Evolutionary conservation across 2,113 vertebrate species (phyloP), one percentile per base, ranked within the genome.

Genomic region (Echinops telfairi): DNA sequence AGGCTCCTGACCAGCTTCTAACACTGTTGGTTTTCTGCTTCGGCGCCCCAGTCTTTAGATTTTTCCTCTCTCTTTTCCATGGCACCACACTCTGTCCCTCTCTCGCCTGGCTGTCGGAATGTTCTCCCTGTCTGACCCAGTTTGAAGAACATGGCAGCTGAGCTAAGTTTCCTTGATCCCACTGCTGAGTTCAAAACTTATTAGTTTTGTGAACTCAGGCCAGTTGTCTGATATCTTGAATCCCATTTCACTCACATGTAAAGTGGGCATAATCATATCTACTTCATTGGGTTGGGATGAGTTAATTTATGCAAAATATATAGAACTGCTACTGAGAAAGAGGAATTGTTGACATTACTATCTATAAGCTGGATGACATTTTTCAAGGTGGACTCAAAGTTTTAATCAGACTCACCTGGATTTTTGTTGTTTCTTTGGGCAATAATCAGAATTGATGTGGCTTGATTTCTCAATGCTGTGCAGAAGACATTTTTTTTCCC

Each of bases 171-270:
- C 53, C 31, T 53, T 75, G 36, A 4, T 58, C 91, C 19, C 22
- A 0, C 23, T 57, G 82, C 43, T 7, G 58, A 53, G 14, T 3
- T 89, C 47, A 29, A 47, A 0, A 0, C 0, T 91, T 82, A 43
- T 33, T 58, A 77, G 4, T 62, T 38, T 4, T 70, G 29, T 70
- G 14, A 81, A 78, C 29, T 33, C 78, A 25, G 29, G 16, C 38
- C 70, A 53, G 60, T 57, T 83, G 47, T 80, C 81, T 36, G 82
- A 83, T 89, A 80, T 68, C n/a, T 76, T 53, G 29, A 60, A 68
- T 76, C 57, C 79, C 3, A 25, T 22, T 7, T 60, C 64, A 47
- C 17, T 27, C 5, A 23, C 78, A 76, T 86, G 20, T 29, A 31
- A 89, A 60, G 58, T 60, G 58, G 14, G 25, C 4, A 40, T 81